A percentile compares a stretch with the other conserved stretches of the same genome.
phyloP scores from a whole-genome alignment of 1,140 invertebrate species.

The Achatina immaculata region DNA sequence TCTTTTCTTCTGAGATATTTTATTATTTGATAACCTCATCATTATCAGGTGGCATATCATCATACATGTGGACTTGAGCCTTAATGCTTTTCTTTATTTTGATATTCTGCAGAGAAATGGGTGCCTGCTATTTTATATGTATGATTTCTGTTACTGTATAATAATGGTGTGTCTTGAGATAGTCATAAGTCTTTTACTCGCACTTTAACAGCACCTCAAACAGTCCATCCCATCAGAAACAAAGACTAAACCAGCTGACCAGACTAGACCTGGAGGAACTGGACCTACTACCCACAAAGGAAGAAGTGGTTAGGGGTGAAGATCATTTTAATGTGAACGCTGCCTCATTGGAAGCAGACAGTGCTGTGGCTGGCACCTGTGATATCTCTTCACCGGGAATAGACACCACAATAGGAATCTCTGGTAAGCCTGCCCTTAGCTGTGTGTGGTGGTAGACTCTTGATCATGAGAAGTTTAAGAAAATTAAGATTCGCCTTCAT shows the following conservation, averaged over 20 bases:
- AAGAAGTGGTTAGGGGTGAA: slow-evolving; percentile 41
- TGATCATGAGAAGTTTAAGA: not conserved
- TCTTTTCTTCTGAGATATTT: too few species aligned
- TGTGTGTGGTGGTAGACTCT: not conserved
- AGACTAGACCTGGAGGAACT: slow-evolving; percentile 55
- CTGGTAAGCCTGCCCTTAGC: not conserved
- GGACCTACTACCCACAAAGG: slow-evolving; percentile 64
- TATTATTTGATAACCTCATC: too few species aligned
- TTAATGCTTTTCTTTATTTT: too few species aligned
- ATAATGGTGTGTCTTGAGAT: too few species aligned
- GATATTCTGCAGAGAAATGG: too few species aligned
- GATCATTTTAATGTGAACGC: not conserved
- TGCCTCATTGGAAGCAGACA: not conserved
- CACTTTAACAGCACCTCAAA: slow-evolving; percentile 9
- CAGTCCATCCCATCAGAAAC: slow-evolving; percentile 38
- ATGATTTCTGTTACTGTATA: too few species aligned
- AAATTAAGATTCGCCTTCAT: not conserved
- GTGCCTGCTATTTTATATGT: too few species aligned
- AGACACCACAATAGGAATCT: not conserved
- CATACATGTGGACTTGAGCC: too few species aligned
- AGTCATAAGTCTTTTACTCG: too few species aligned
- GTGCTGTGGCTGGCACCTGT: not conserved
- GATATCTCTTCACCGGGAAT: not conserved
- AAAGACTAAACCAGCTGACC: slow-evolving; percentile 17
- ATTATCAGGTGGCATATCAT: too few species aligned